Evolutionary conservation across 37 sponge, comb jelly and placozoan genomes (phyloP), one percentile per base, ranked within the genome.

Genomic region (Eunapius fragilis): DNA sequence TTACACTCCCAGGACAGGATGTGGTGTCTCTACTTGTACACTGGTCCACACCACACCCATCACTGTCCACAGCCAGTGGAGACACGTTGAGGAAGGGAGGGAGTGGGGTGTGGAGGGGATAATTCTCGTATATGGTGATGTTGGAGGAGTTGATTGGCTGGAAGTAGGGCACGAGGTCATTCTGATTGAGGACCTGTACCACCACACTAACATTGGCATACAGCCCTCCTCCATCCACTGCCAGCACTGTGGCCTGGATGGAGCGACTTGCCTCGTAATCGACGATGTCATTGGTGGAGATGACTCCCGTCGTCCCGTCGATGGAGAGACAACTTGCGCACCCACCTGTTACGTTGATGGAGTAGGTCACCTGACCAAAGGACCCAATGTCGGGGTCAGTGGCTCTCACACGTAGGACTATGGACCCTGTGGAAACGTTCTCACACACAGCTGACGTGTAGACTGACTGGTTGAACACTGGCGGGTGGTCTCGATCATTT

Each of bases 361-460:
- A 26, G 58, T 92, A 92, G 3, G 32, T 73, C 13, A 92, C 79
- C 10, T 81, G 58, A 34, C 91, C 91, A 80, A 76, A 68, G 22
- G 25, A 70, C 2, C 84, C 89, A 69, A 73, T 80, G 80, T 92
- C 92, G 5, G 41, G 48, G 69, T 92, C 92, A 28, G 30, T 28
- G 23, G 92, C 92, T 7, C 22, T 25, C 5, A 92, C 28, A 17
- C 34, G 26, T 25, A 80, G 32, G 34, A 89, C 37, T 34, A 41
- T 72, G 25, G 78, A 78, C 28, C 89, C 89, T 71, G 72, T 41
- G 11, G 85, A 71, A 36, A 58, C 27, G n/a, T 88, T 75, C 73
- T 92, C 92, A 84, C 84, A 88, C 6, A 92, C 78, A 9, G 32
- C 7, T 5, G 48, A 80, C 30, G 41, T 75, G 76, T 88, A 84